These are phyloP conservation scores for Danionella cerebrum DNA, from an alignment of 2,113 vertebrate genomes.

Conservation along the genomic window DNA sequence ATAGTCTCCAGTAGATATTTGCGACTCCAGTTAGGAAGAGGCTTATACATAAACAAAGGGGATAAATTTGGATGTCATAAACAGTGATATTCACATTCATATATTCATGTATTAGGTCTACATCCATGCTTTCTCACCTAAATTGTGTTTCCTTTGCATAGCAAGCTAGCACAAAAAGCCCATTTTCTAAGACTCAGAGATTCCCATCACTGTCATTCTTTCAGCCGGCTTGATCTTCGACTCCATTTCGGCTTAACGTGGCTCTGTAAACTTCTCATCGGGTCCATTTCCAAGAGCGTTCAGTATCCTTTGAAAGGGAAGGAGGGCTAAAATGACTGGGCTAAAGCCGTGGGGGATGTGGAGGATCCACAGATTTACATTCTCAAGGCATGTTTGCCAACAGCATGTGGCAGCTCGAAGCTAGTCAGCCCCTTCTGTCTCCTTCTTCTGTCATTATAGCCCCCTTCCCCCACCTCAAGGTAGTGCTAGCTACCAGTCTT, in stretches of 20 bases:
- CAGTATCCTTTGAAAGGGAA: background rate
- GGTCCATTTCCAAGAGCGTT: background rate
- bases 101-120: too few species aligned
- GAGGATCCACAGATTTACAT: slow-evolving; percentile 24
- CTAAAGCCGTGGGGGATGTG: background rate
- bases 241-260: background rate
- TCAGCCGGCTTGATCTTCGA: slow-evolving; percentile 7
- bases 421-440: slow-evolving; percentile 8
- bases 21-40: too few species aligned
- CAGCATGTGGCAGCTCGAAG: slow-evolving; percentile 28
- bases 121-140: too few species aligned
- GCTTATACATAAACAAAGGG: too few species aligned
- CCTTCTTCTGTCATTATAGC: background rate
- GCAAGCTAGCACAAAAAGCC: background rate
- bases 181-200: background rate
- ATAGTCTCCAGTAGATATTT: too few species aligned
- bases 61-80: too few species aligned
- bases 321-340: slow-evolving; percentile 6
- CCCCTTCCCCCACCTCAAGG: background rate
- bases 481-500: background rate
- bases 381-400: slow-evolving; percentile 28
- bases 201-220: background rate
- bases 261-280: background rate
- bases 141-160: background rate
- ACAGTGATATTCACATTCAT: too few species aligned